These are phyloP conservation scores for Tinea semifulvella DNA, from an alignment of 2,888 invertebrate species.

Conservation along the genomic window DNA sequence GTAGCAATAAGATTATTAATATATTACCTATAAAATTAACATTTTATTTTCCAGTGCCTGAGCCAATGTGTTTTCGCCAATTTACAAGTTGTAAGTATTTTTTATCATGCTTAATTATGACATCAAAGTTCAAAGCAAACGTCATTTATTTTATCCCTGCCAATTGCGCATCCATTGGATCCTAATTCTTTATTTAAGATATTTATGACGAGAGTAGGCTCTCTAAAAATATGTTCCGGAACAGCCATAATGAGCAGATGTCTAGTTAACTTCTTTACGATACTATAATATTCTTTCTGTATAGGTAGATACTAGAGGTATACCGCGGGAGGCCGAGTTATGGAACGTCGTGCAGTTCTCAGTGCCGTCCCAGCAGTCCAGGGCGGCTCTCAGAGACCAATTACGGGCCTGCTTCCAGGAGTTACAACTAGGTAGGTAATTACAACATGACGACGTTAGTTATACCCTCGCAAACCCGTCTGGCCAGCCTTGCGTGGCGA, in stretches of 20 bases:
- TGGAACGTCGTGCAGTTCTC: constrained; percentile 48
- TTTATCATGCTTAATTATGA: not conserved
- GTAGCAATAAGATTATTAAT: too few relatives aligned
- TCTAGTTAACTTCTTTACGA: not conserved
- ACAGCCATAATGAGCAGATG: too few relatives aligned
- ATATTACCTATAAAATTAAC: too few relatives aligned
- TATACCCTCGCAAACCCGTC: too few relatives aligned
- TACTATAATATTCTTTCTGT: not conserved
- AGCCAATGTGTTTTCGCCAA: constrained; percentile 62
- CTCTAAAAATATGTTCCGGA: too few relatives aligned
- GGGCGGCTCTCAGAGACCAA: constrained; percentile 42
- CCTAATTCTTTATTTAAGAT: not conserved
- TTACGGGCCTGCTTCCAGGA: constrained; percentile 54
- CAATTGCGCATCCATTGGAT: too few relatives aligned
- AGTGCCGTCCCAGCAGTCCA: constrained; percentile 52
- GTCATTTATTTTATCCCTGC: too few relatives aligned
- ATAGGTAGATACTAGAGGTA: constrained; percentile 52
- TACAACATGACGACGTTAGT: too few relatives aligned
- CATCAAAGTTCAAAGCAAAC: too few relatives aligned
- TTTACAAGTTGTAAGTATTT: constrained; percentile 52
- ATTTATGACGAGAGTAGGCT: not conserved
- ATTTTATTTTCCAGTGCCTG: constrained; percentile 60
- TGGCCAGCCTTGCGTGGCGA: too few relatives aligned
- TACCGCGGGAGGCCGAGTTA: constrained; percentile 51
- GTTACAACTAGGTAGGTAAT: constrained; percentile 41